Conservation (phyloP, 2,888 invertebrate species). For the Prionchulus punctatus region DNA sequence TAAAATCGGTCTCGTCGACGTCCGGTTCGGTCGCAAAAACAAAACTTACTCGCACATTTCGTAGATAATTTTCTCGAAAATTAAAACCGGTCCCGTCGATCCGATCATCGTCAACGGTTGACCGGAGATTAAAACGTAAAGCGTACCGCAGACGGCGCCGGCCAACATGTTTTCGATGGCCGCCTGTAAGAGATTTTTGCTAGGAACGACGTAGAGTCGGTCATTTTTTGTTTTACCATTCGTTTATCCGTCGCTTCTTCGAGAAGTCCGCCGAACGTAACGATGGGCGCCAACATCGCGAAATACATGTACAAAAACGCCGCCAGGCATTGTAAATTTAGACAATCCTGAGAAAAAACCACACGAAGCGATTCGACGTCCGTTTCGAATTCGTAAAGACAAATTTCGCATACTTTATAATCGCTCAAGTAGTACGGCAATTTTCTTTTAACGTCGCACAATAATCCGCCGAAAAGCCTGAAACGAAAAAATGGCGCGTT, state of each 20-base stretch:
- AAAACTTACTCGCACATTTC: constrained; percentile 63
- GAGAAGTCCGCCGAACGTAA: constrained; percentile 84
- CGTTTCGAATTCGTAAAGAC: no score
- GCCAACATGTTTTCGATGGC: constrained; percentile 43
- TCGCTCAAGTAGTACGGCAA: constrained; percentile 74
- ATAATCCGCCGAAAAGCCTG: constrained; percentile 68
- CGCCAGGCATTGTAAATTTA: constrained; percentile 78
- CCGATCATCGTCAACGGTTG: constrained; percentile 86
- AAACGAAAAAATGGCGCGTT: neutral
- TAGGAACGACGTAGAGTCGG: no score
- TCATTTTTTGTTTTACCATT: constrained; percentile 39
- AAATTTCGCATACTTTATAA: no score
- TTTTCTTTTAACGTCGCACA: constrained; percentile 80
- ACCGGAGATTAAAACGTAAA: constrained; percentile 83
- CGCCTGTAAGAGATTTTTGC: constrained; percentile 32
- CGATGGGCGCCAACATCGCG: constrained; percentile 89
- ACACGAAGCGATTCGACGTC: no score
- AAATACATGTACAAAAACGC: constrained; percentile 94
- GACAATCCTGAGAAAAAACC: constrained; percentile 67
- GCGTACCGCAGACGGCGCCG: constrained; percentile 72
- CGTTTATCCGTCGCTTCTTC: constrained; percentile 76
- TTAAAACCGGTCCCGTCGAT: constrained; percentile 87
- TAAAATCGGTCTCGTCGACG: neutral
- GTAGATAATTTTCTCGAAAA: constrained; percentile 91
- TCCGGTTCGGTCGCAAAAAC: no score